Conservation (phyloP, 2,113 vertebrate genomes). For the Dinomys branickii region DNA sequence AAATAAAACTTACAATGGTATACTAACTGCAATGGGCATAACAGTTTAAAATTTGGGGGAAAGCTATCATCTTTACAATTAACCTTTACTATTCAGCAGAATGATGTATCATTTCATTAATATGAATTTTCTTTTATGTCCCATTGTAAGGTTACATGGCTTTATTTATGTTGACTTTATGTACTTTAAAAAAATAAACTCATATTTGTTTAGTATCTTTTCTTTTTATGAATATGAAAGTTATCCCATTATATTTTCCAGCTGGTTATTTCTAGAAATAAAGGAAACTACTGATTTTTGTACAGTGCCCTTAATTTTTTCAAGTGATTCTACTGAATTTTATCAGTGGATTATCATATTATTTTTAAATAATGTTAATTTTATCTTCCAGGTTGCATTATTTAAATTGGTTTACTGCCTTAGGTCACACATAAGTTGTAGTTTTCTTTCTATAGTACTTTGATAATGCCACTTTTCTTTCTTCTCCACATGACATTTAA, state of each 20-base stretch:
- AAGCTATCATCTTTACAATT: not conserved
- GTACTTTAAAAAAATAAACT: not conserved
- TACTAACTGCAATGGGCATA: not conserved
- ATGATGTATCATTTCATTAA: not conserved
- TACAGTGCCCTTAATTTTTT: not conserved
- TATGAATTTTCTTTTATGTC: not conserved
- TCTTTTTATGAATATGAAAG: not conserved
- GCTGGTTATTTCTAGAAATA: not conserved
- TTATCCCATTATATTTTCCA: not conserved
- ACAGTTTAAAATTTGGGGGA: not conserved
- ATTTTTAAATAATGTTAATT: not conserved
- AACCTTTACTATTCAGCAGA: not conserved
- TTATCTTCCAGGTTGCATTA: not conserved
- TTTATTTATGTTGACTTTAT: not conserved
- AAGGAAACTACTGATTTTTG: not conserved
- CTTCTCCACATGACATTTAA: not conserved
- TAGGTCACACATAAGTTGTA: not conserved
- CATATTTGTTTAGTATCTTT: not conserved
- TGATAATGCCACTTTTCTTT: not conserved
- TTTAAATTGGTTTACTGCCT: not conserved
- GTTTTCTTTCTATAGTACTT: not conserved
- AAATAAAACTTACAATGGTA: not conserved
- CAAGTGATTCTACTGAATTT: not conserved
- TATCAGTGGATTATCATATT: not conserved
- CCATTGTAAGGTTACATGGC: not conserved